Percentiles rank a stretch among this genome's conserved stretches.
Conservation (phyloP, 1,140 invertebrate genomes). For the Drosophila hydei region DNA sequence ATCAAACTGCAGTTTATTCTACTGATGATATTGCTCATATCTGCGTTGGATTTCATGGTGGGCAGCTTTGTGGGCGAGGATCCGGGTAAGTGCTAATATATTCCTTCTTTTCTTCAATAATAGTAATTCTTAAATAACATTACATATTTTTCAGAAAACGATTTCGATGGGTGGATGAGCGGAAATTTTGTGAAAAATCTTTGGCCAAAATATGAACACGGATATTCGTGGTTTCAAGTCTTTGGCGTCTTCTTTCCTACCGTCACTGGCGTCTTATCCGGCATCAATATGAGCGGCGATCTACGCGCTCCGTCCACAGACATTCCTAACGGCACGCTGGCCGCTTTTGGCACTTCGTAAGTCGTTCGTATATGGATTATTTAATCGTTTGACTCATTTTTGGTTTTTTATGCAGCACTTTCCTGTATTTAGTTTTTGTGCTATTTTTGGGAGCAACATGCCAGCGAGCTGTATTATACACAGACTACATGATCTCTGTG, state of each 20-base stretch:
- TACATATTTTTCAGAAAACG: constrained; percentile 86
- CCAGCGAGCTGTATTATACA: constrained; percentile 88
- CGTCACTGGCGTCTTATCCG: constrained; percentile 96
- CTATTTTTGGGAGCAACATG: constrained; percentile 95
- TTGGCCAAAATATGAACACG: constrained; percentile 90
- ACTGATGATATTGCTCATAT: constrained; percentile 91
- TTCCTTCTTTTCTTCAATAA: neutral
- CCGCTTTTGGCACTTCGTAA: constrained; percentile 94
- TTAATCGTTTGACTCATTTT: neutral
- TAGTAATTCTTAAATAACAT: neutral
- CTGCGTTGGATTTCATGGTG: constrained; percentile 94
- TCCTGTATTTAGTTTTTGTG: constrained; percentile 95
- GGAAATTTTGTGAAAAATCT: constrained; percentile 93
- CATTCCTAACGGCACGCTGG: constrained; percentile 97
- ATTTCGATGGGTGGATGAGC: constrained; percentile 93
- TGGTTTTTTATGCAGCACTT: constrained; percentile 87
- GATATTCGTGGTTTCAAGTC: constrained; percentile 95
- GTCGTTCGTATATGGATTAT: constrained; percentile 21
- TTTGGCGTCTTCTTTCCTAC: constrained; percentile 98
- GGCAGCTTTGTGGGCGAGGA: constrained; percentile 92
- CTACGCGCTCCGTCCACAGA: constrained; percentile 94
- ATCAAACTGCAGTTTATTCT: constrained; percentile 95
- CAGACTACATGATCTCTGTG: constrained; percentile 95
- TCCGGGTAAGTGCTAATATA: constrained; percentile 85
- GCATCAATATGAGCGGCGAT: constrained; percentile 99